Conservation (phyloP, 2,888 invertebrate genomes). For the Drosophila cognata region DNA sequence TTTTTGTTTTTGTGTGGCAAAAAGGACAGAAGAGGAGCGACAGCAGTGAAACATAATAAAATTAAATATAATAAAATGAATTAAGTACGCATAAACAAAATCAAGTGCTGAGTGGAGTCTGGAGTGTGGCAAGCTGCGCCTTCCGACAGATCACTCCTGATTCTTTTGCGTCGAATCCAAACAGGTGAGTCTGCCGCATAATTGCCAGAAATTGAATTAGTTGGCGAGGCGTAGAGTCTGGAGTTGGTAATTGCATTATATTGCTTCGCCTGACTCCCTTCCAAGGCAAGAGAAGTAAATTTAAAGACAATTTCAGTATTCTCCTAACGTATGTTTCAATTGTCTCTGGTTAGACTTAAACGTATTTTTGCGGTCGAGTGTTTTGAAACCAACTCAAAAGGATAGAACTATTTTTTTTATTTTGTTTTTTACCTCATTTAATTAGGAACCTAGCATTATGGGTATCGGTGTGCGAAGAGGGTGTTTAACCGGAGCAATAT, state of each 20-base stretch:
- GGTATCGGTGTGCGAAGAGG: background rate
- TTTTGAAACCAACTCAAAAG: background rate
- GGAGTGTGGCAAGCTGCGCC: conserved; percentile 7
- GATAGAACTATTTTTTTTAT: background rate
- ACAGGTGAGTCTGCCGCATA: conserved; percentile 51
- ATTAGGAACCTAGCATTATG: conserved; percentile 31
- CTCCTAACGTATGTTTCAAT: background rate
- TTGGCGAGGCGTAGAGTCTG: conserved; percentile 7
- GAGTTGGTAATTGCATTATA: conserved; percentile 28
- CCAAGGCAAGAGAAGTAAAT: background rate
- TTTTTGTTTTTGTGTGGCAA: conserved; percentile 33
- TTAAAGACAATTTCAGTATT: background rate
- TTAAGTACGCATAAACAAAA: background rate
- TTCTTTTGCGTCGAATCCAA: conserved; percentile 12
- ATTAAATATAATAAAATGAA: background rate
- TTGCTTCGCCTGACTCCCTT: background rate
- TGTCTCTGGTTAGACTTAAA: conserved; percentile 15
- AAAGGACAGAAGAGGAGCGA: background rate
- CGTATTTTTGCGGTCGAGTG: background rate
- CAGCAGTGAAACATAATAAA: conserved; percentile 1
- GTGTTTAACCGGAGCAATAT: conserved; percentile 4
- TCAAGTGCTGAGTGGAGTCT: conserved; percentile 1
- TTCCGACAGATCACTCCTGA: conserved; percentile 2
- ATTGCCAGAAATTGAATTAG: conserved; percentile 41
- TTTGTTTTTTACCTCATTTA: conserved; percentile 26